A percentile compares a stretch with the other conserved stretches of the same genome.
Conservation (phyloP, 2,797 vertebrate species). For the Alfaro cultratus region DNA sequence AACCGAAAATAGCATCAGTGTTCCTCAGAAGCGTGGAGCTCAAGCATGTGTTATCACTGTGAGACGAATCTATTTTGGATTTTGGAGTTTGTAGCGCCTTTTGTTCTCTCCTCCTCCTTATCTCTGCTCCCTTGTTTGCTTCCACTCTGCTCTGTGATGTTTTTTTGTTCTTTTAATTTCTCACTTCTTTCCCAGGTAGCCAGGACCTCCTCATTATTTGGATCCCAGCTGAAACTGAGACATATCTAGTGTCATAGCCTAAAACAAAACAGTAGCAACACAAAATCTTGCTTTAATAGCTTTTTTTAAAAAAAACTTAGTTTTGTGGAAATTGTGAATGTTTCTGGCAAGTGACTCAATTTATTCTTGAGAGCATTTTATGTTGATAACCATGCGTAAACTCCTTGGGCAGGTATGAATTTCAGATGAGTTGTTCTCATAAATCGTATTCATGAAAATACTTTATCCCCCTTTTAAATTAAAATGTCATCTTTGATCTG, state of each 20-base stretch:
- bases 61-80: conserved; percentile 21
- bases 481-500: not conserved
- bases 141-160: conserved; percentile 7
- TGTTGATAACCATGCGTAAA: not conserved
- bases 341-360: not conserved
- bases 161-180: conserved; percentile 10
- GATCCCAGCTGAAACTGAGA: not conserved
- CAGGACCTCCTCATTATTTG: conserved; percentile 1
- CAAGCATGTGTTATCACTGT: conserved; percentile 26
- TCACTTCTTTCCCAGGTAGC: conserved; percentile 14
- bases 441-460: not conserved
- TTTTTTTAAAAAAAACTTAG: not conserved
- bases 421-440: not conserved
- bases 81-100: conserved; percentile 27
- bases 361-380: not conserved
- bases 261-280: not conserved
- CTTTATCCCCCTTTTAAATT: conserved; percentile 6
- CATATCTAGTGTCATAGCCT: not conserved
- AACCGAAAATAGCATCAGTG: conserved; percentile 12
- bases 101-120: conserved; percentile 39
- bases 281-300: not conserved
- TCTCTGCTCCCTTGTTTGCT: conserved; percentile 34
- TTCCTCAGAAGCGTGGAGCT: conserved; percentile 24
- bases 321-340: not conserved
- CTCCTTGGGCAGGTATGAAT: not conserved